Base-by-base conservation (phyloP, 2,797 vertebrate species). In the Tadarida brasiliensis region DNA sequence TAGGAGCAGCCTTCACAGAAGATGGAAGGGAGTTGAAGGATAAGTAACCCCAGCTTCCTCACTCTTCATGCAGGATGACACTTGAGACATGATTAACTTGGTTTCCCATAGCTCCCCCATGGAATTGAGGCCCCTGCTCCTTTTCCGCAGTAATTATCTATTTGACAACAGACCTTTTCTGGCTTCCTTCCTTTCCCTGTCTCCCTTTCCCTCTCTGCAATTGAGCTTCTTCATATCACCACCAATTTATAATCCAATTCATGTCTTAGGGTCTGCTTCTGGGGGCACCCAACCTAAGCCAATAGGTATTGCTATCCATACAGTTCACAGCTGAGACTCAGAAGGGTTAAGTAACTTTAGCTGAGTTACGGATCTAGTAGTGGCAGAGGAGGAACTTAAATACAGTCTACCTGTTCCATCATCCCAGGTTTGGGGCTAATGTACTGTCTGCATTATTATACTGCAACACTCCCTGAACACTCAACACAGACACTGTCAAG, bases 301-400 rank as follows among this genome's bases (percentile, higher is more conserved):
- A 85, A 71, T 15, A 73, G 11, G 3, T 70, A 24, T 65, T 96
- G 35, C 28, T 92, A 54, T 39, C 26, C 11, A 59, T 56, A 77
- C 61, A 90, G n/a, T 12, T 80, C 94, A 80, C 2, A 95, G 76
- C 30, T 61, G 56, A 92, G 57, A 95, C 35, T 80, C 51, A 51
- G 56, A 39, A 54, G 85, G n/a, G 61, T 84, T 90, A 89, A 86
- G 24, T 65, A 87, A 80, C 24, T 89, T 93, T 70, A 39, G 26
- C 57, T 33, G n/a, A 77, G 10, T 84, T 84, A 47, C 7, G 88
- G 63, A 73, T 22, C 49, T 78, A 80, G 39, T 59, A 54, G 47
- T 12, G 39, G 39, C 28, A 78, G 22, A 88, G 35, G 15, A 87
- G 3, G 8, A 26, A 70, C 61, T 87, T 63, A 78, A 68, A 89